A percentile compares a stretch with the other conserved stretches of the same genome.
phyloP scores from a whole-genome alignment of 1,140 invertebrate genomes.

The Halyomorpha halys region DNA sequence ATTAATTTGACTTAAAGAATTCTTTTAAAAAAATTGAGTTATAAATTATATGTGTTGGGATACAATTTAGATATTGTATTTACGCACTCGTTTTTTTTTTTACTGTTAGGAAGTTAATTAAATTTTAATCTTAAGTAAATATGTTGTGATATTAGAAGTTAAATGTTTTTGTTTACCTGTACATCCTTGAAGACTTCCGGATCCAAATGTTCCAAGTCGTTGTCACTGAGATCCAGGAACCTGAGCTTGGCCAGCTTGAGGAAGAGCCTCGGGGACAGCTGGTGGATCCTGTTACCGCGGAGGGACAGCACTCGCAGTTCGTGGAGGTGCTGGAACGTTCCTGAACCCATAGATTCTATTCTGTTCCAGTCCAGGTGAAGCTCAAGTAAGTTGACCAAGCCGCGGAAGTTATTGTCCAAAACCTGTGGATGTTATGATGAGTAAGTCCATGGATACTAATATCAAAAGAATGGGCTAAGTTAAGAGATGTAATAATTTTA shows the following conservation, averaged over 20 bases:
- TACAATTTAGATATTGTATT: too few relatives aligned
- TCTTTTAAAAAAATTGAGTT: too few relatives aligned
- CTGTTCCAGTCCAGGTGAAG: slow-evolving; percentile 41
- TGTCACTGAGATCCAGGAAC: slow-evolving; percentile 60
- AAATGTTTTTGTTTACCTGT: slow-evolving; percentile 36
- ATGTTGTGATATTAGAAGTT: too few relatives aligned
- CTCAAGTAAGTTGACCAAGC: slow-evolving; percentile 37
- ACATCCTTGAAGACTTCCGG: slow-evolving; percentile 69
- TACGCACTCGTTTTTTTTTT: too few relatives aligned
- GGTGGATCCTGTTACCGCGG: slow-evolving; percentile 55
- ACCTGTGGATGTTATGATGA: too few relatives aligned
- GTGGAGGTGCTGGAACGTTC: slow-evolving; percentile 57
- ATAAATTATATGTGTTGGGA: too few relatives aligned
- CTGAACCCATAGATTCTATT: slow-evolving; percentile 46
- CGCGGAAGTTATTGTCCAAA: slow-evolving; percentile 36
- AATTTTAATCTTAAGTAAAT: too few relatives aligned
- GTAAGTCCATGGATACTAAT: too few relatives aligned
- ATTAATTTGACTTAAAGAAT: too few relatives aligned
- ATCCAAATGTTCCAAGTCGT: slow-evolving; percentile 55
- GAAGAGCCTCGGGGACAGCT: slow-evolving; percentile 55
- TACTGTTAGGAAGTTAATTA: too few relatives aligned
- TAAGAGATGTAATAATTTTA: too few relatives aligned
- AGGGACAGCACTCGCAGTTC: slow-evolving; percentile 56
- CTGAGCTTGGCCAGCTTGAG: slow-evolving; percentile 53
- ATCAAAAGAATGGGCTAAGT: too few relatives aligned